Evolutionary conservation across 2,888 invertebrate genomes (phyloP).

Genomic region (Spisula solida): DNA sequence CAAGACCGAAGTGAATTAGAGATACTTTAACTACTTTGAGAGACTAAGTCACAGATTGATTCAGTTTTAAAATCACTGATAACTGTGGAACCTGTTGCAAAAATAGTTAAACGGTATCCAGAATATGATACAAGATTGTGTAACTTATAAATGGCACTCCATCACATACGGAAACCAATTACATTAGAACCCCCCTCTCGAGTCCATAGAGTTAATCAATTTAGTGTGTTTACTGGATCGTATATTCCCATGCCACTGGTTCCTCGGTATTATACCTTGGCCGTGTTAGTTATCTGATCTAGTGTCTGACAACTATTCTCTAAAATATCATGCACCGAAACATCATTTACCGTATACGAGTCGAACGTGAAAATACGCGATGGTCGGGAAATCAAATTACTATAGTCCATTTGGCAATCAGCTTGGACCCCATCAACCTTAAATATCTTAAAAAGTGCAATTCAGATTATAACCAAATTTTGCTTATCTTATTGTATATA

Average conservation of each 20-base stretch:
- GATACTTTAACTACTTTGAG: background rate
- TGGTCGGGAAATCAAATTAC: too few species aligned
- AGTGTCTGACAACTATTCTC: too few species aligned
- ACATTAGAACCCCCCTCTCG: background rate
- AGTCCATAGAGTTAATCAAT: background rate
- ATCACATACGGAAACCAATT: background rate
- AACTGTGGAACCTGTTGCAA: background rate
- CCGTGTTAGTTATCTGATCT: too few species aligned
- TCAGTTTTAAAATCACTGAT: background rate
- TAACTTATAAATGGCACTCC: background rate
- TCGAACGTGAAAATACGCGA: too few species aligned
- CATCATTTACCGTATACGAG: too few species aligned
- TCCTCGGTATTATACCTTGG: background rate
- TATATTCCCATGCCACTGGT: background rate
- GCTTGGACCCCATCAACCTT: too few species aligned
- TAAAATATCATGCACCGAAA: too few species aligned
- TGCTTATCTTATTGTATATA: too few species aligned
- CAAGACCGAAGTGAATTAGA: background rate
- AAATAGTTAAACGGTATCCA: background rate
- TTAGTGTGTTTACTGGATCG: background rate
- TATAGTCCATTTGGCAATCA: too few species aligned
- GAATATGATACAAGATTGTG: background rate
- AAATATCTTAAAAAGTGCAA: too few species aligned
- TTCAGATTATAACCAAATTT: too few species aligned
- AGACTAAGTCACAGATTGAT: background rate